Conservation (phyloP, 2,113 vertebrate genomes). For the Danionella cerebrum region DNA sequence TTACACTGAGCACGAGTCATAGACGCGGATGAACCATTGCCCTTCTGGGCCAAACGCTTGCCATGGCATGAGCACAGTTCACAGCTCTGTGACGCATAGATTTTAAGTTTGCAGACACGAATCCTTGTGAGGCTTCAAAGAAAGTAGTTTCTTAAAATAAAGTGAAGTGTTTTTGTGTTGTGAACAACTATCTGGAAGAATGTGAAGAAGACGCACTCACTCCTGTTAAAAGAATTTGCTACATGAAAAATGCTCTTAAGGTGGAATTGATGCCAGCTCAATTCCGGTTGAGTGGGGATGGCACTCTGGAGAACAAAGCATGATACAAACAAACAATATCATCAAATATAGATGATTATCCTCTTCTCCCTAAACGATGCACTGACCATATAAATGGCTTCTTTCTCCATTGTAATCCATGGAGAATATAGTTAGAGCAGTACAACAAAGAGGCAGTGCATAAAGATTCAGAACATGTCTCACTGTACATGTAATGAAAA, state of each 20-base stretch:
- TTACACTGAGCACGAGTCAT: constrained; percentile 38
- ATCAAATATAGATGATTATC: constrained; percentile 67
- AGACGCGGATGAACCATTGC: constrained; percentile 34
- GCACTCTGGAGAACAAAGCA: constrained; percentile 40
- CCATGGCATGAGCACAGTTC: constrained; percentile 3
- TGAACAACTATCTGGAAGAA: too few species aligned
- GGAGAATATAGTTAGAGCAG: constrained; percentile 32
- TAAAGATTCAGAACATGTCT: too few species aligned
- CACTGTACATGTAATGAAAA: too few species aligned
- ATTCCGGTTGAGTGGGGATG: constrained; percentile 11
- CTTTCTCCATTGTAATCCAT: constrained; percentile 43
- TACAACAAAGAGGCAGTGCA: not conserved
- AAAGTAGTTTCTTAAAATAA: too few species aligned
- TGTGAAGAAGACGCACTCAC: too few species aligned
- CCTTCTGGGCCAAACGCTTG: constrained; percentile 16
- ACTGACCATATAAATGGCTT: constrained; percentile 63
- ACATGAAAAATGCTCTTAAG: constrained; percentile 37
- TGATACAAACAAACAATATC: constrained; percentile 55
- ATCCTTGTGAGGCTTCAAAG: too few species aligned
- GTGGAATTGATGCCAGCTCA: constrained; percentile 33
- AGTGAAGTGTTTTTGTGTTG: too few species aligned
- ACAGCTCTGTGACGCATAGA: constrained; percentile 19
- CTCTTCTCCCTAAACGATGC: constrained; percentile 52
- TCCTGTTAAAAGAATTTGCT: not conserved
- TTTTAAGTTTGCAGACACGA: constrained; percentile 40